Evolutionary conservation across 2,113 vertebrate species (phyloP).

Genomic region (Plecotus auritus): DNA sequence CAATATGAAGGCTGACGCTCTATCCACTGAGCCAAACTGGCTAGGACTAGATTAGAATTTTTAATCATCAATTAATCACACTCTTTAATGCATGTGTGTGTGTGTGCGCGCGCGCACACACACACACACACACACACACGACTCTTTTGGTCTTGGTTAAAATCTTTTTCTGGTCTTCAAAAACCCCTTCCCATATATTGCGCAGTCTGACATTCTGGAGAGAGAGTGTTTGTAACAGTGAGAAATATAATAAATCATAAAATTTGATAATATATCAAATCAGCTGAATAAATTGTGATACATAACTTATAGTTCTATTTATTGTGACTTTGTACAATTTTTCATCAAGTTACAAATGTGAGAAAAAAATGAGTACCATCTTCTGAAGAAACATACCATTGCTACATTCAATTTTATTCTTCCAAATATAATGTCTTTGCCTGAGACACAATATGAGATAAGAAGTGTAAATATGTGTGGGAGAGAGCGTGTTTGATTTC

Average conservation of each 20-base stretch:
- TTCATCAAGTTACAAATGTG: not conserved
- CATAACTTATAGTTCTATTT: not conserved
- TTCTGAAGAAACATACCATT: not conserved
- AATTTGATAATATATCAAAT: not conserved
- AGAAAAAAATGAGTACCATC: not conserved
- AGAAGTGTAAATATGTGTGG: not conserved
- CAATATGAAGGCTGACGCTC: too few species aligned
- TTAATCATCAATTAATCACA: not conserved
- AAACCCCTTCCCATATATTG: not conserved
- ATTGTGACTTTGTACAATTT: not conserved
- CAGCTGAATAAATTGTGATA: not conserved
- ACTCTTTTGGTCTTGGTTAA: not conserved
- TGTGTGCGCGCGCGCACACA: fast-evolving
- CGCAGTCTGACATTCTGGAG: not conserved
- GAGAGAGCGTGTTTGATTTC: not conserved
- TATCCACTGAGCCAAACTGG: too few species aligned
- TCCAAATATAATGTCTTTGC: not conserved
- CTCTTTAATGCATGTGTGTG: not conserved
- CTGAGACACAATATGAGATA: not conserved
- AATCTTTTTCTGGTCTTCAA: not conserved
- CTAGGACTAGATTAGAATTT: not conserved
- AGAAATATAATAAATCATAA: not conserved
- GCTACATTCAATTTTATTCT: not conserved
- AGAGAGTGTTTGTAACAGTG: not conserved
- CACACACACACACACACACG: not conserved